Evolutionary conservation across 2,797 vertebrate species (phyloP).

Genomic region (Chiloscyllium punctatum): DNA sequence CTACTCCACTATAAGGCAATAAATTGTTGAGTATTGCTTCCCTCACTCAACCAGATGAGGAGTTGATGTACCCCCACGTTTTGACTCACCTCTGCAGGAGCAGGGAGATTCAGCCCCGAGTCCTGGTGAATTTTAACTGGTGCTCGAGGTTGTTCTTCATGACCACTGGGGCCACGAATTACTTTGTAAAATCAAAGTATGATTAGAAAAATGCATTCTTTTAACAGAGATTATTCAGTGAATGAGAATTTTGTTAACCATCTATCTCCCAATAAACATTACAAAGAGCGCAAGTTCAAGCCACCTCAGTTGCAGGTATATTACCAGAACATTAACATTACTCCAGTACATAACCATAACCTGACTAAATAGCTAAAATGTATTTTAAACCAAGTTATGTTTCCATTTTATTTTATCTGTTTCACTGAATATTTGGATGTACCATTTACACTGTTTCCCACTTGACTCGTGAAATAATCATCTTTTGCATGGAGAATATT

Average conservation of each 20-base stretch:
- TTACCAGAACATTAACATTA: neutral
- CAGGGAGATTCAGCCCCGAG: neutral
- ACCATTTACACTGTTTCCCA: neutral
- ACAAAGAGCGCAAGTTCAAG: neutral
- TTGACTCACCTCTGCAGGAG: neutral
- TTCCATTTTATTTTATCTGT: neutral
- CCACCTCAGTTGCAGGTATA: neutral
- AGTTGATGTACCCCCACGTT: neutral
- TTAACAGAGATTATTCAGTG: neutral
- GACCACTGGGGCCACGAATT: neutral
- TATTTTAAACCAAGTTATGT: too few relatives aligned
- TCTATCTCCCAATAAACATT: neutral
- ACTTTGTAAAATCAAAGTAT: neutral
- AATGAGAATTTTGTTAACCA: neutral
- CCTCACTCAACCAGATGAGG: neutral
- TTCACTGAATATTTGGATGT: neutral
- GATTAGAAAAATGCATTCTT: neutral
- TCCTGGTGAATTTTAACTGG: neutral
- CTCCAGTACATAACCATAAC: neutral
- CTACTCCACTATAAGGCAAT: neutral
- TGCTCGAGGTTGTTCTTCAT: neutral
- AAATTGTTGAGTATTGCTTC: neutral
- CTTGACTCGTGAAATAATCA: neutral
- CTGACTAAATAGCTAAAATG: neutral
- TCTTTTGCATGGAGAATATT: neutral